A percentile compares a stretch with the other conserved stretches of the same genome.
These are phyloP conservation scores for Aporophyla nigra DNA, from an alignment of 2,888 invertebrate genomes.

Conservation along the genomic window DNA sequence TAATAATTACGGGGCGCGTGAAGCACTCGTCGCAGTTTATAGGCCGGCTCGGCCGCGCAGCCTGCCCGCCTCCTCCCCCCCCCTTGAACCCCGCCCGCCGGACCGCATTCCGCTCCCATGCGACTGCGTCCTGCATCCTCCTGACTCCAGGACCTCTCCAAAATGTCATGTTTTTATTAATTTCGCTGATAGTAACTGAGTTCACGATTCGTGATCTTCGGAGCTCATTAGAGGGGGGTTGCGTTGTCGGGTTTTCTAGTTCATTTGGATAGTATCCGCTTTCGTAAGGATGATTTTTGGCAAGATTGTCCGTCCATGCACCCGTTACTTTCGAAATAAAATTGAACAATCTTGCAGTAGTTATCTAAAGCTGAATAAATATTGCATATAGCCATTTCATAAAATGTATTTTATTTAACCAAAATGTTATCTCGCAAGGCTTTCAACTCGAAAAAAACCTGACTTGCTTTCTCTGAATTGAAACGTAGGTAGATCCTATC, in stretches of 20 bases:
- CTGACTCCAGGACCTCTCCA: constrained; percentile 82
- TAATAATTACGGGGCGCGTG: constrained; percentile 81
- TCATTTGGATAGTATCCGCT: background rate
- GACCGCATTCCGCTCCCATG: constrained; percentile 91
- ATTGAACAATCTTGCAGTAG: background rate
- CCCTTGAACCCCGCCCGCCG: constrained; percentile 76
- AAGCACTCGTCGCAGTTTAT: constrained; percentile 82
- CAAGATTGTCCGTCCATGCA: constrained; percentile 8
- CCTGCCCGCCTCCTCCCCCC: constrained; percentile 69
- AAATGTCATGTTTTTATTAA: constrained; percentile 88
- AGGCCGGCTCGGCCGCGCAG: constrained; percentile 79
- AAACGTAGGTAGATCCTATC: constrained; percentile 33
- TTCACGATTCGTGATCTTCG: constrained; percentile 38
- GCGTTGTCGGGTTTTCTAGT: constrained; percentile 3
- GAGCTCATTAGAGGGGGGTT: constrained; percentile 35
- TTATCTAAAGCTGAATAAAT: constrained; percentile 17
- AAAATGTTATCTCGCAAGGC: background rate
- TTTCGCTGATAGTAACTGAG: constrained; percentile 67
- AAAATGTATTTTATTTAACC: constrained; percentile 8
- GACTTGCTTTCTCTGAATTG: constrained; percentile 29
- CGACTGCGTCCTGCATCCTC: constrained; percentile 86
- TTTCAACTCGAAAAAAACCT: background rate
- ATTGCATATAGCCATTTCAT: background rate
- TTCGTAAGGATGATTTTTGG: constrained; percentile 1
- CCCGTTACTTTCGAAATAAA: background rate